A percentile compares a stretch with the other conserved stretches of the same genome.
These are phyloP conservation scores for Melikaiella ostensackeni DNA, from an alignment of 2,888 invertebrate species.

Conservation along the genomic window DNA sequence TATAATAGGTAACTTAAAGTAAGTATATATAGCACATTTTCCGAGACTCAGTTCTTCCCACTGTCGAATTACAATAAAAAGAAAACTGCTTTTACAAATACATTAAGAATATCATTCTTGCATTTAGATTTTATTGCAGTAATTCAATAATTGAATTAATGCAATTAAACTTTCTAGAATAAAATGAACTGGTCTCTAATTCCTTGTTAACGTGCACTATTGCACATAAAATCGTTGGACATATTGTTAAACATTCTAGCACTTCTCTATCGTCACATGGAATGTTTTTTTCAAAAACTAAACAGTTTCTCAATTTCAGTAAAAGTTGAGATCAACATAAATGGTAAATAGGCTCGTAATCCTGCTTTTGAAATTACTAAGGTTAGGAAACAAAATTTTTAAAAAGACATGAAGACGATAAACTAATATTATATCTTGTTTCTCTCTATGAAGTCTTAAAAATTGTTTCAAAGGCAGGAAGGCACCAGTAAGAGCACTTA, in stretches of 20 bases:
- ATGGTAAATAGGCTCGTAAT: background rate
- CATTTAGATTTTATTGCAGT: background rate
- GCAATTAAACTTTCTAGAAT: background rate
- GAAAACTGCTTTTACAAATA: background rate
- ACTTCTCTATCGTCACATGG: background rate
- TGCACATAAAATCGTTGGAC: constrained; percentile 14
- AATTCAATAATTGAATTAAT: background rate
- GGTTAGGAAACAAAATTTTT: background rate
- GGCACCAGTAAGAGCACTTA: constrained; percentile 16
- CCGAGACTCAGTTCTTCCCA: background rate
- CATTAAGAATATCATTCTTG: background rate
- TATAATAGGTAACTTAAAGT: constrained; percentile 17
- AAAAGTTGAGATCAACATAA: background rate
- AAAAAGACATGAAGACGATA: background rate
- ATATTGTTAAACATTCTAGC: background rate
- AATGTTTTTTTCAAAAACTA: constrained; percentile 6
- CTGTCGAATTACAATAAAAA: background rate
- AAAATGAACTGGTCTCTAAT: constrained; percentile 11
- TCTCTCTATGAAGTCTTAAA: background rate
- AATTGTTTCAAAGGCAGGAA: constrained; percentile 13
- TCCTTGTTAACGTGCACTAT: constrained; percentile 16
- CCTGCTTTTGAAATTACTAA: background rate
- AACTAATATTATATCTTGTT: background rate
- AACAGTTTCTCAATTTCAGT: background rate
- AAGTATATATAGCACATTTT: constrained; percentile 32